A percentile compares a stretch with the other conserved stretches of the same genome.
phyloP scores from a whole-genome alignment of 2,797 vertebrate species.

The Sebastiscus albofasciatus region DNA sequence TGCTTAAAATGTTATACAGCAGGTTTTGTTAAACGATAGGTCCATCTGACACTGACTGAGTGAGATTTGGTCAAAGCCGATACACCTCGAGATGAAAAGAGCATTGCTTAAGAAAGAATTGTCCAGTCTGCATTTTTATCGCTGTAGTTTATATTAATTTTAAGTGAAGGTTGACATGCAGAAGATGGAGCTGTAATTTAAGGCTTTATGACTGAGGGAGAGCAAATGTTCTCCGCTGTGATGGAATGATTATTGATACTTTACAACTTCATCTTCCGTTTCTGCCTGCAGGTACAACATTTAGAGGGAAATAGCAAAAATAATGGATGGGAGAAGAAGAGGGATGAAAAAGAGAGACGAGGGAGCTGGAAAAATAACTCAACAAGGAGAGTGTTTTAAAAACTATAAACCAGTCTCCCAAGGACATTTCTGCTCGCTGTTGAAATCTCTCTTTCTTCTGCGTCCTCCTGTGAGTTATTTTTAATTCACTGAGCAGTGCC shows the following conservation, averaged over 20 bases:
- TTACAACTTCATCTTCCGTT: constrained; percentile 42
- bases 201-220: constrained; percentile 5
- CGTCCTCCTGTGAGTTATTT: constrained; percentile 34
- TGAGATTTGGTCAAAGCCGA: constrained; percentile 11
- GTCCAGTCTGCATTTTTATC: background rate
- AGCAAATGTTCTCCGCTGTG: constrained; percentile 28
- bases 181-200: constrained; percentile 47
- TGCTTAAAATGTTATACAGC: background rate
- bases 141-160: constrained; percentile 13
- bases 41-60: background rate
- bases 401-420: background rate
- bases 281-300: constrained; percentile 36
- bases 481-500: background rate
- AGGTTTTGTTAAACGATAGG: background rate
- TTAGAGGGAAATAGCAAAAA: constrained; percentile 26
- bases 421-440: background rate
- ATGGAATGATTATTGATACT: constrained; percentile 45
- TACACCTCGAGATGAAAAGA: background rate
- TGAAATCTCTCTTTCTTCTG: constrained; percentile 14
- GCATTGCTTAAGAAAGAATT: background rate
- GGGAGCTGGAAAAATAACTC: background rate
- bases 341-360: background rate
- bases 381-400: background rate
- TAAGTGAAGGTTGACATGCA: background rate
- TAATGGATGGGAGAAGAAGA: constrained; percentile 11